phyloP scores from a whole-genome alignment of 2,888 invertebrate genomes.

The Drosophila robusta region DNA sequence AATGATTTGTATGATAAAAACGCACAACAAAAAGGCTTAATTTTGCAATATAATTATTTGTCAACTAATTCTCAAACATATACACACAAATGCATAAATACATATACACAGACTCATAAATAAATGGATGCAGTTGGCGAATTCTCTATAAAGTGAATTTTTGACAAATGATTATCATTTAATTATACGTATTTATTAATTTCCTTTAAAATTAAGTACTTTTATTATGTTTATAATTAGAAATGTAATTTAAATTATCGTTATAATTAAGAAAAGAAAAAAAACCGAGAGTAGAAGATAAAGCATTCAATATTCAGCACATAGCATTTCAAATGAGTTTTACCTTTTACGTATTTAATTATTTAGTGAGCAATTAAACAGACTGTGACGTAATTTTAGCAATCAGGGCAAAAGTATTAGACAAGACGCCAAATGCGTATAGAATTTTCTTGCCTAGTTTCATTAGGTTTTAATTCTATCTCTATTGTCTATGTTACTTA shows the following conservation, averaged over 20 bases:
- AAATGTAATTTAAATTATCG: constrained; percentile 29
- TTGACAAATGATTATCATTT: constrained; percentile 9
- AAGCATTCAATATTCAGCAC: constrained; percentile 19
- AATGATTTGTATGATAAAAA: constrained; percentile 25
- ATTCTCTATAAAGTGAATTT: constrained; percentile 28
- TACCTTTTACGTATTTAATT: constrained; percentile 32
- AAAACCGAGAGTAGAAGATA: constrained; percentile 10
- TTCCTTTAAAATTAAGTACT: constrained; percentile 25
- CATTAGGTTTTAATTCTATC: constrained; percentile 41
- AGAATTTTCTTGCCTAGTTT: constrained; percentile 67
- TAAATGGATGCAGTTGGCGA: constrained; percentile 29
- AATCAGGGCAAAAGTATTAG: constrained; percentile 71
- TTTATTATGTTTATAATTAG: constrained; percentile 42
- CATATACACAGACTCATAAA: constrained; percentile 21
- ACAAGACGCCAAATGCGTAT: constrained; percentile 38
- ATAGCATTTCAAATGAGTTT: constrained; percentile 28
- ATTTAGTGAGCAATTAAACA: constrained; percentile 52
- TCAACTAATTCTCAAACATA: constrained; percentile 48
- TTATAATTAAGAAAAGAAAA: constrained; percentile 28
- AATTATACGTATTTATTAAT: constrained; percentile 50
- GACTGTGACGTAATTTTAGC: constrained; percentile 66
- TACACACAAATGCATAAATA: constrained; percentile 23
- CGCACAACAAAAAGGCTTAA: constrained; percentile 57
- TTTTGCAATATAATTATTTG: constrained; percentile 70
- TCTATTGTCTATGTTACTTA: constrained; percentile 66